These are phyloP conservation scores for Sparidentex hasta DNA, from an alignment of 2,797 vertebrate genomes.

Conservation along the genomic window DNA sequence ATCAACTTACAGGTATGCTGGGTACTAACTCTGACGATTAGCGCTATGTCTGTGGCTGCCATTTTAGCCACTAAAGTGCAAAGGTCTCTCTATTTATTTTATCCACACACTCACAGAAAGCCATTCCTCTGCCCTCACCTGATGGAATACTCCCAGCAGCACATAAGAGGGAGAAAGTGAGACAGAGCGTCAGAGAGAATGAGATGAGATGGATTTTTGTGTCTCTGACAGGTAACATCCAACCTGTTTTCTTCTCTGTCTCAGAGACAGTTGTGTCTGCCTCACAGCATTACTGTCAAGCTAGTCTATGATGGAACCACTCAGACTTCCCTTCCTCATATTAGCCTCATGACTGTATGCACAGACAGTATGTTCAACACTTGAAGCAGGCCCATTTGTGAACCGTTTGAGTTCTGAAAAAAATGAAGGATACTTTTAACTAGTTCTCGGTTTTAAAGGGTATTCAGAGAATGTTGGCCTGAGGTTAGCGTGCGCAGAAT, in stretches of 20 bases:
- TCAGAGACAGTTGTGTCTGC: conserved; percentile 80
- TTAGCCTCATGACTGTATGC: conserved; percentile 62
- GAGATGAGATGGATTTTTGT: conserved; percentile 79
- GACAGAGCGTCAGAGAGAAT: conserved; percentile 50
- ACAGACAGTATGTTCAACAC: conserved; percentile 39
- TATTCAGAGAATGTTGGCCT: conserved; percentile 1
- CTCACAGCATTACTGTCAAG: conserved; percentile 80
- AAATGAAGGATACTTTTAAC: neutral
- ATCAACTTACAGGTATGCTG: conserved; percentile 8
- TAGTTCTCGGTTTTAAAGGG: neutral
- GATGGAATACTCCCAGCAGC: conserved; percentile 28
- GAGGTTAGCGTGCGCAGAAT: neutral
- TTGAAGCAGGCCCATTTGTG: conserved; percentile 5
- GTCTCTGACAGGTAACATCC: conserved; percentile 82
- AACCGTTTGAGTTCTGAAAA: conserved; percentile 17
- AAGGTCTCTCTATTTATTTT: conserved; percentile 26
- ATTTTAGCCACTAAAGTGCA: conserved; percentile 27
- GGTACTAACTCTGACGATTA: conserved; percentile 11
- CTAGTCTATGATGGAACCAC: conserved; percentile 66
- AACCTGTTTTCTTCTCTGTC: conserved; percentile 72
- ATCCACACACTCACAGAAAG: conserved; percentile 8
- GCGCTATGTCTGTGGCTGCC: conserved; percentile 12
- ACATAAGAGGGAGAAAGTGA: conserved; percentile 17
- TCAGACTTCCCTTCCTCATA: conserved; percentile 54
- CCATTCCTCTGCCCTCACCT: conserved; percentile 3